Evolutionary conservation across 1,140 invertebrate genomes (phyloP).

Genomic region (Elysia chlorotica): DNA sequence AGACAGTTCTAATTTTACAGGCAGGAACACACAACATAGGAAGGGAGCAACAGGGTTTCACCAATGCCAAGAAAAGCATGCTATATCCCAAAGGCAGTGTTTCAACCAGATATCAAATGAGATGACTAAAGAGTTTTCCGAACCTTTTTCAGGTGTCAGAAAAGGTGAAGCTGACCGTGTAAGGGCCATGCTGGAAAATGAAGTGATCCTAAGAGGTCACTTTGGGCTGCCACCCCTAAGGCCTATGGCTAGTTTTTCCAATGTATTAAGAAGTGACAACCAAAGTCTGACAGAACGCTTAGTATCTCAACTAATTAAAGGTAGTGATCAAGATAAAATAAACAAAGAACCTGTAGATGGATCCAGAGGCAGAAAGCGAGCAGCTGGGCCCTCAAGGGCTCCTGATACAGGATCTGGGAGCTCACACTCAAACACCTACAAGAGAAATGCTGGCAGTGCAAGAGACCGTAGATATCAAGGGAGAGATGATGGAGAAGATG

Average conservation of each 20-base stretch:
- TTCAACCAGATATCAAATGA: no score
- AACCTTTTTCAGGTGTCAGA: no score
- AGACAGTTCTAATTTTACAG: no score
- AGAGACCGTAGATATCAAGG: neutral
- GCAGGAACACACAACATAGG: no score
- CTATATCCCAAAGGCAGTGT: no score
- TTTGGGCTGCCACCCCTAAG: no score
- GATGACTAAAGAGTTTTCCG: no score
- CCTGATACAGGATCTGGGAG: neutral
- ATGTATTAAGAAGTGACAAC: no score
- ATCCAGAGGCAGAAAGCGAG: neutral
- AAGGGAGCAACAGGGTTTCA: no score
- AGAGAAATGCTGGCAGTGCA: neutral
- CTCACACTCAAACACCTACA: neutral
- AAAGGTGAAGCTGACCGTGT: neutral
- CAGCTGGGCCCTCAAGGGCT: no score
- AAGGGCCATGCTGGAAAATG: neutral
- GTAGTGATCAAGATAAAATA: neutral
- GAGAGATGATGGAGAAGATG: neutral
- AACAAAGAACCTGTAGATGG: neutral
- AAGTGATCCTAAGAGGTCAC: neutral
- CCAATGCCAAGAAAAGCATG: no score
- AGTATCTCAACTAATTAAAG: conserved; percentile 12
- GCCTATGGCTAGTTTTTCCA: no score
- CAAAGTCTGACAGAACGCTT: neutral